A percentile compares a stretch with the other conserved stretches of the same genome.
phyloP scores from a whole-genome alignment of 2,113 vertebrate species.

The Seriola quinqueradiata region DNA sequence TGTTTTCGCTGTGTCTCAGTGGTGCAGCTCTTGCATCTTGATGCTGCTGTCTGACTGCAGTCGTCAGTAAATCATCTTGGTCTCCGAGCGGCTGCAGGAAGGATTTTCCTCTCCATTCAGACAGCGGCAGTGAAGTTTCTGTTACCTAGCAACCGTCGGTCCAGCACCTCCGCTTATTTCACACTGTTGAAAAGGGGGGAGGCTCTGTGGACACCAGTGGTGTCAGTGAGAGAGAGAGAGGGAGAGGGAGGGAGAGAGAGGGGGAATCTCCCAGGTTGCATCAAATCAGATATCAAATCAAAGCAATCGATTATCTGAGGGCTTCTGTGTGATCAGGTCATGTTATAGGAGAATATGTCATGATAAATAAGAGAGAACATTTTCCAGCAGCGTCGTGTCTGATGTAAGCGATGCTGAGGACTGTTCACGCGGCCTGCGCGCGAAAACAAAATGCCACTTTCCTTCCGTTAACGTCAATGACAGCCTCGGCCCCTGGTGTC shows the following conservation, averaged over 20 bases:
- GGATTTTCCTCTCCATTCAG: slow-evolving; percentile 68
- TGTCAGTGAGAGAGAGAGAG: not conserved
- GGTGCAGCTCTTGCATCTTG: not conserved
- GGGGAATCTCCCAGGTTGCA: slow-evolving; percentile 38
- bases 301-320: not conserved
- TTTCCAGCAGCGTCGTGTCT: not conserved
- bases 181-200: not conserved
- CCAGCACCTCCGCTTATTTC: slow-evolving; percentile 59
- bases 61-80: slow-evolving; percentile 50
- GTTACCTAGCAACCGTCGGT: slow-evolving; percentile 81
- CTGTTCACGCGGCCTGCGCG: not conserved
- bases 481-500: slow-evolving; percentile 11
- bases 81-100: slow-evolving; percentile 39
- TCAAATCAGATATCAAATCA: not conserved
- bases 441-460: slow-evolving; percentile 63
- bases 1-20: not conserved
- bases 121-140: slow-evolving; percentile 71
- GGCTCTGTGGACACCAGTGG: slow-evolving; percentile 53
- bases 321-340: not conserved
- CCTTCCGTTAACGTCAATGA: slow-evolving; percentile 34
- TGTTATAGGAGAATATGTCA: not conserved
- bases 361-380: not conserved
- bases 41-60: slow-evolving; percentile 34
- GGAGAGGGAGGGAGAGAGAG: slow-evolving; percentile 1
- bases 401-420: slow-evolving; percentile 28